Evolutionary conservation across 2,113 vertebrate species (phyloP), one percentile per base, ranked within the genome.

Genomic region (Chroicocephalus ridibundus): DNA sequence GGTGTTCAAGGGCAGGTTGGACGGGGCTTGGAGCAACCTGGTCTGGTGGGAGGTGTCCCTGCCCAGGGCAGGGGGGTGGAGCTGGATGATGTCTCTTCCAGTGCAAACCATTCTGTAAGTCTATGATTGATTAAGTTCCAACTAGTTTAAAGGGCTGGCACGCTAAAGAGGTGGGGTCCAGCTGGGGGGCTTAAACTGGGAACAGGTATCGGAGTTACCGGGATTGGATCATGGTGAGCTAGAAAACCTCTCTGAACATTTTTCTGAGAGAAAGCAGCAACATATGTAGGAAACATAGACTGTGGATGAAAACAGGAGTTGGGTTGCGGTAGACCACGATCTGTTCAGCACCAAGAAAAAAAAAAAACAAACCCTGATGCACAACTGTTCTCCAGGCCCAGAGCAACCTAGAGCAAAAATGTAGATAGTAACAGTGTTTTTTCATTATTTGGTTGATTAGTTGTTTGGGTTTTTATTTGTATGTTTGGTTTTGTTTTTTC

Each of bases 241-340:
- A 65, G 70, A 77, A 66, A 36, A 46, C 44, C 64, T 40, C 25
- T 57, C 20, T 44, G 47, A 61, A 46, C 1, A 0, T 44, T 44
- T 66, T 52, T 46, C 19, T 36, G 34, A 27, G 62, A 46, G 46
- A 76, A 51, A 68, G 52, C 42, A 68, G 51, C 0, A 13, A 47
- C 7, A 2, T 8, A 12, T 2, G 1, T 3, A 15, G 62, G n/a
- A 71, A 82, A 47, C 4, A 4, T 18, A 40, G 46, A 7, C 2
- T 49, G 44, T 42, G 46, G 36, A 29, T 51, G 7, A 10, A 21
- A 74, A 3, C 11, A 44, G 36, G 31, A 31, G 27, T 55, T 10
- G 13, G 44, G 11, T 25, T 94, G 62, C 71, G 27, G 29, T 18
- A 52, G 29, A 85, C 21, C 26, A n/a, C 38, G 29, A 3, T 31